These are phyloP conservation scores for Trimorus sp. DNA, from an alignment of 2,888 invertebrate species.

Conservation along the genomic window DNA sequence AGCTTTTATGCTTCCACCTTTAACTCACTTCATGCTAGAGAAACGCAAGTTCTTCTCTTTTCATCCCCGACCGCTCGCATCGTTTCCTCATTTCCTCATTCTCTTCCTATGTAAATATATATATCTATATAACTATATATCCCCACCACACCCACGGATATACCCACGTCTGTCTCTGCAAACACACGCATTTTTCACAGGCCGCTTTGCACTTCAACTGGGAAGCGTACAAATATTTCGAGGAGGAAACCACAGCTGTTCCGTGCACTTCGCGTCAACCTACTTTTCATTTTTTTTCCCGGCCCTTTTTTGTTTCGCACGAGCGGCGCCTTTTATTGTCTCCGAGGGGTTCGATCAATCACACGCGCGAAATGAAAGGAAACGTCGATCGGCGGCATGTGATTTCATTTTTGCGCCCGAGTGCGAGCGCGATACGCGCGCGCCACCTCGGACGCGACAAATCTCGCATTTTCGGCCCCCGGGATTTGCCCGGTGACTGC, in stretches of 20 bases:
- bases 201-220: conserved; percentile 63
- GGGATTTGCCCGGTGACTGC: conserved; percentile 48
- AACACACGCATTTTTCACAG: conserved; percentile 57
- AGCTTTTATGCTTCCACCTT: conserved; percentile 76
- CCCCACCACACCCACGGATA: too few species aligned
- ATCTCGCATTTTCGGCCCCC: conserved; percentile 32
- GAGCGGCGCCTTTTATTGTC: conserved; percentile 50
- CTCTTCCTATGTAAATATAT: conserved; percentile 58
- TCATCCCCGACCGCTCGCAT: conserved; percentile 46
- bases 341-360: conserved; percentile 29
- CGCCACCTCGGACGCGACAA: conserved; percentile 31
- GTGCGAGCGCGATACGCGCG: background rate
- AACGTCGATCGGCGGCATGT: conserved; percentile 17
- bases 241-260: conserved; percentile 69
- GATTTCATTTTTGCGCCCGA: conserved; percentile 20
- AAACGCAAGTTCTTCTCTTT: conserved; percentile 68
- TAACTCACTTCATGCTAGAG: conserved; percentile 72
- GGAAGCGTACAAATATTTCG: conserved; percentile 75
- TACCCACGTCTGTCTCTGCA: conserved; percentile 43
- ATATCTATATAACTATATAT: background rate
- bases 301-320: conserved; percentile 43
- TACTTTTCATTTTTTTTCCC: conserved; percentile 47
- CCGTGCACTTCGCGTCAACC: conserved; percentile 61
- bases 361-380: conserved; percentile 7
- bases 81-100: conserved; percentile 57